Conservation (phyloP, 2,113 vertebrate species). For the Syngnathus typhle region DNA sequence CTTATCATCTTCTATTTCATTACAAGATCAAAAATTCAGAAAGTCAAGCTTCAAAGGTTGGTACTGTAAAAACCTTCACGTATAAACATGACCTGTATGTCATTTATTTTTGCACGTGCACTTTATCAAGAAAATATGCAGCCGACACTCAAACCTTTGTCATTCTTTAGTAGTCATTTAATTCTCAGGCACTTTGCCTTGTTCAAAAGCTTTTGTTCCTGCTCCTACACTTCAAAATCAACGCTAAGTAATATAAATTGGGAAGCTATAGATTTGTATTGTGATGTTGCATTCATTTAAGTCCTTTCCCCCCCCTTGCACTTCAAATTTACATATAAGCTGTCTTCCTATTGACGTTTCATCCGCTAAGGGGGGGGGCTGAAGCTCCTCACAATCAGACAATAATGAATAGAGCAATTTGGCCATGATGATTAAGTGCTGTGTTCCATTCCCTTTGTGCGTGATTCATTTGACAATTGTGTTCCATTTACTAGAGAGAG, state of each 20-base stretch:
- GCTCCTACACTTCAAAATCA: too few relatives aligned
- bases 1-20: too few relatives aligned
- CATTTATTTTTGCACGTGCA: neutral
- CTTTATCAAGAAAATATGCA: neutral
- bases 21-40: neutral
- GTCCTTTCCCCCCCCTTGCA: neutral
- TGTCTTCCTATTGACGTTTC: neutral
- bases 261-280: neutral
- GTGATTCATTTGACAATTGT: conserved; percentile 45
- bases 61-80: too few relatives aligned
- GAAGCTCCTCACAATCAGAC: conserved; percentile 42
- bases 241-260: too few relatives aligned
- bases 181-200: too few relatives aligned
- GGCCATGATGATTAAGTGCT: conserved; percentile 52
- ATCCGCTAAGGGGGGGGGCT: too few relatives aligned
- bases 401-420: conserved; percentile 63
- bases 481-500: conserved; percentile 34
- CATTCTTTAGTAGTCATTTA: too few relatives aligned
- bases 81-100: too few relatives aligned
- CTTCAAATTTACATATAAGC: neutral
- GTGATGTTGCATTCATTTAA: neutral
- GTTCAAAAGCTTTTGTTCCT: too few relatives aligned
- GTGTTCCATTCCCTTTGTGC: conserved; percentile 34
- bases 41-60: neutral
- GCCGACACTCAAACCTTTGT: too few relatives aligned